Conservation (phyloP, 2,888 invertebrate genomes). For the Drepana falcataria region DNA sequence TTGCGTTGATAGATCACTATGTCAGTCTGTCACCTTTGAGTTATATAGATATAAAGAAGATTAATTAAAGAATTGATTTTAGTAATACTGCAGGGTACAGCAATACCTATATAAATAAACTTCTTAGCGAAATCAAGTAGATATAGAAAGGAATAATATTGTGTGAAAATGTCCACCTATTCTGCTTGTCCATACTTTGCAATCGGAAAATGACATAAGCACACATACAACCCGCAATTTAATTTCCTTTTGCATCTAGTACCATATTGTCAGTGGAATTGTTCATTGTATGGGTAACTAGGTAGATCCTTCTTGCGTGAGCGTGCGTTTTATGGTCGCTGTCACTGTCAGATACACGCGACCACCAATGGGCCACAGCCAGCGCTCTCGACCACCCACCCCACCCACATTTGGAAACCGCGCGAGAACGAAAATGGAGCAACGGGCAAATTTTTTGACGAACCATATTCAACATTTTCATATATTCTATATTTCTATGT, state of each 20-base stretch:
- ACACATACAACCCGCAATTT: conserved; percentile 3
- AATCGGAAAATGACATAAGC: neutral
- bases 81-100: too few species aligned
- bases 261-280: neutral
- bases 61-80: too few species aligned
- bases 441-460: conserved; percentile 5
- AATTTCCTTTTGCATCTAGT: conserved; percentile 7
- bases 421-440: conserved; percentile 7
- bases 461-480: too few species aligned
- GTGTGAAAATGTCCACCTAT: neutral
- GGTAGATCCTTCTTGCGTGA: neutral
- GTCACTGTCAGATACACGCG: conserved; percentile 52
- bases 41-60: too few species aligned
- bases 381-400: conserved; percentile 5
- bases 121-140: too few species aligned
- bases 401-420: neutral
- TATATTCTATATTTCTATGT: too few species aligned
- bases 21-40: too few species aligned
- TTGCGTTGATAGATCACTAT: too few species aligned
- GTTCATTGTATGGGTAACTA: neutral
- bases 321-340: conserved; percentile 42
- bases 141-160: too few species aligned
- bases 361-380: conserved; percentile 25
- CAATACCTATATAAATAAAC: too few species aligned
- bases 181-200: too few species aligned